Percentiles rank a stretch among this genome's conserved stretches.
Conservation (phyloP, 2,888 invertebrate species). For the Tachina lurida region DNA sequence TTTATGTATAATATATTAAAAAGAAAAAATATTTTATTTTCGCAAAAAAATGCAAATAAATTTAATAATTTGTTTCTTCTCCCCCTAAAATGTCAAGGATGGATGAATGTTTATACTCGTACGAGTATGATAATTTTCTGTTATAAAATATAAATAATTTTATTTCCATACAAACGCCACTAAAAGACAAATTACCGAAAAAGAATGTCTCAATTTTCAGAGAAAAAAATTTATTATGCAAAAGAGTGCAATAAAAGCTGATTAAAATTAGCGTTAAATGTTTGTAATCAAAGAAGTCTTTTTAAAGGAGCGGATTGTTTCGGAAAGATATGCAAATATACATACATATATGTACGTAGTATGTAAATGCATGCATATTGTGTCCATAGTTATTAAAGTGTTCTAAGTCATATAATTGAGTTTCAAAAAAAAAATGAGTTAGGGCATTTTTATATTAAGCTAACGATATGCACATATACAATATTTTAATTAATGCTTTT, state of each 20-base stretch:
- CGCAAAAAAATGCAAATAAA: conserved; percentile 32
- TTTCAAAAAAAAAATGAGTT: too few relatives aligned
- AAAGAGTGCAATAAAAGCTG: background rate
- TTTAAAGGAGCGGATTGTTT: too few relatives aligned
- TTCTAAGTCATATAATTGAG: too few relatives aligned
- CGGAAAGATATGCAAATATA: too few relatives aligned
- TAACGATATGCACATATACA: too few relatives aligned
- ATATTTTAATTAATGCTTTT: background rate
- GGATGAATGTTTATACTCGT: conserved; percentile 37
- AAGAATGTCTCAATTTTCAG: background rate
- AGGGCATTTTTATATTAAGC: too few relatives aligned
- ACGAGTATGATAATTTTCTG: conserved; percentile 18
- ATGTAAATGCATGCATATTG: too few relatives aligned
- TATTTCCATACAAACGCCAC: background rate
- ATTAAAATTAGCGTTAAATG: conserved; percentile 14
- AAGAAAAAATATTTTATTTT: conserved; percentile 15
- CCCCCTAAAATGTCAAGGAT: conserved; percentile 60
- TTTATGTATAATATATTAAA: background rate
- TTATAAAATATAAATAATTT: conserved; percentile 2
- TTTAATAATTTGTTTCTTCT: conserved; percentile 15
- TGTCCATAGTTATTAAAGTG: too few relatives aligned
- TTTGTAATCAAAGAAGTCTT: background rate
- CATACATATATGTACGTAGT: too few relatives aligned
- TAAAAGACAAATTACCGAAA: background rate
- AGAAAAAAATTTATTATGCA: background rate